Evolutionary conservation across 2,888 invertebrate species (phyloP).

Genomic region (Nomada ruficornis): DNA sequence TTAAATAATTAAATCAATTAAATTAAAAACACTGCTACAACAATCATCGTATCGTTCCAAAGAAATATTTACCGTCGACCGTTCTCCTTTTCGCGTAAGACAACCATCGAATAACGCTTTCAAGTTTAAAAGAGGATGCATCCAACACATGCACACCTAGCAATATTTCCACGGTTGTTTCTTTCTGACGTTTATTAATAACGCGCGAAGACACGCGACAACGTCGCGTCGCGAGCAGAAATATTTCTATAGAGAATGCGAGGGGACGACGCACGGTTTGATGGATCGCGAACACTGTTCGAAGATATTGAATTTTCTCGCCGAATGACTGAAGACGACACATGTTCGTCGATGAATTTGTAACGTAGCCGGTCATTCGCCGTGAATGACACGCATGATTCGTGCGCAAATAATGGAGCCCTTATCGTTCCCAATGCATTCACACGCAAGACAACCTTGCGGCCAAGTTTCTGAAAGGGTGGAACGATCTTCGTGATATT

Average conservation of each 20-base stretch:
- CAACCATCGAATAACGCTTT: neutral
- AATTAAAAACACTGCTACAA: neutral
- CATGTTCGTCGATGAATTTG: conserved; percentile 14
- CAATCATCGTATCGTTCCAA: neutral
- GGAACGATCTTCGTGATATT: no score
- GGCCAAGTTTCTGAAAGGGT: no score
- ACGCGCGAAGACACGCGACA: neutral
- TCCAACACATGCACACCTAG: neutral
- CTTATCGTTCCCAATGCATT: neutral
- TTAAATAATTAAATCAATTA: neutral
- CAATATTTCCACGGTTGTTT: neutral
- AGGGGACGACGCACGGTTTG: neutral
- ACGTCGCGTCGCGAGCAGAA: conserved; percentile 11
- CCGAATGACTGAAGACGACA: neutral
- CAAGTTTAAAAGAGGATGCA: neutral
- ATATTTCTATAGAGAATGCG: conserved; percentile 15
- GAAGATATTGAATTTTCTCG: conserved; percentile 3
- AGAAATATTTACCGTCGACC: no score
- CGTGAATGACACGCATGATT: neutral
- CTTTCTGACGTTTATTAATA: conserved; percentile 4
- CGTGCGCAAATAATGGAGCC: neutral
- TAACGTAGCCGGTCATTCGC: neutral
- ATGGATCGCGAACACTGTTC: conserved; percentile 12
- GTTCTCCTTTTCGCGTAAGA: no score
- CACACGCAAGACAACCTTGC: neutral